A percentile compares a stretch with the other conserved stretches of the same genome.
phyloP scores from a whole-genome alignment of 2,888 invertebrate species.

The Nemotelus pantherinus region DNA sequence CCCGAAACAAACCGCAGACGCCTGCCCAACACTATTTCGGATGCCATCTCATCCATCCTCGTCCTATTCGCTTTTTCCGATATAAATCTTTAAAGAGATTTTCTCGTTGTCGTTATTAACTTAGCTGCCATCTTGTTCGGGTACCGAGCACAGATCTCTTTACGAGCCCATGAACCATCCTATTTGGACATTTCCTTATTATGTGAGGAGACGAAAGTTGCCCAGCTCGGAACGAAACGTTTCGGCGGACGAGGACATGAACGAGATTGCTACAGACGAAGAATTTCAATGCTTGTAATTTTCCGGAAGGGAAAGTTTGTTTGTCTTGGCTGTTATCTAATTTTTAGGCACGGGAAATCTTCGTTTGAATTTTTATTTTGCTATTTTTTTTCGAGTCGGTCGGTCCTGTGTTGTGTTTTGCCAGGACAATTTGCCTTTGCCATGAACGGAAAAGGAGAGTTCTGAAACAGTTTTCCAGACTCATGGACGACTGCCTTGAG shows the following conservation, averaged over 20 bases:
- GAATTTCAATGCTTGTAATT: constrained; percentile 35
- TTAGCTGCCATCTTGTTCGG: constrained; percentile 47
- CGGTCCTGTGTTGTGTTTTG: background rate
- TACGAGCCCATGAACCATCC: constrained; percentile 40
- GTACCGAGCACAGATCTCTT: constrained; percentile 41
- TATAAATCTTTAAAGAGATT: constrained; percentile 46
- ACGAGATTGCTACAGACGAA: background rate
- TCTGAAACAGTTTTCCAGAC: constrained; percentile 23
- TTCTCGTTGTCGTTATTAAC: constrained; percentile 46
- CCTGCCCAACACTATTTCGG: background rate
- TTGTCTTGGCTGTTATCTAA: constrained; percentile 48
- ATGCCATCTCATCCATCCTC: background rate
- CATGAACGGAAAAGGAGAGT: constrained; percentile 3
- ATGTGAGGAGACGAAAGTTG: background rate
- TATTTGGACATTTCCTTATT: constrained; percentile 38
- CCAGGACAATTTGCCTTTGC: background rate
- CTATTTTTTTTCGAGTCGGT: background rate
- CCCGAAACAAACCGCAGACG: background rate
- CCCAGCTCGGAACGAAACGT: background rate
- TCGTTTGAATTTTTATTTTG: background rate
- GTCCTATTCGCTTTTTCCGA: background rate
- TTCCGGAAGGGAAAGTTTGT: constrained; percentile 47
- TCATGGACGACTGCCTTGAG: constrained; percentile 23
- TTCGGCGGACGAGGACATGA: background rate
- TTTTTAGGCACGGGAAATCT: constrained; percentile 42